Percentiles rank a stretch among this genome's conserved stretches.
Evolutionary conservation across 2,797 vertebrate species (phyloP).

Genomic region (Periparus ater): DNA sequence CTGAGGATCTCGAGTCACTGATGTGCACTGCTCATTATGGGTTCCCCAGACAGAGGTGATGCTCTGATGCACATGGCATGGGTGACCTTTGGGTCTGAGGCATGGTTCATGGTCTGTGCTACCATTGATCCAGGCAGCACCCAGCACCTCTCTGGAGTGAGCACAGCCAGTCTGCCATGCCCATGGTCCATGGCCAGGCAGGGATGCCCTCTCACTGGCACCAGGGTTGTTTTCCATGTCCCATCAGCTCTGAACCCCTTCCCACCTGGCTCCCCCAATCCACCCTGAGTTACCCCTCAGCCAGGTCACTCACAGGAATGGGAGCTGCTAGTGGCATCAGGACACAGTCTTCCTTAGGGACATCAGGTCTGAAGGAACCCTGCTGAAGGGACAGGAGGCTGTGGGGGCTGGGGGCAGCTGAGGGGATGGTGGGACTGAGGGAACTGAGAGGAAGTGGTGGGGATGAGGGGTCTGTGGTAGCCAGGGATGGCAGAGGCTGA

Average conservation of each 20-base stretch:
- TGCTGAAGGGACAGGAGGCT: accelerated
- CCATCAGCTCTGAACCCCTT: neutral
- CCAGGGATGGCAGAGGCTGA: neutral
- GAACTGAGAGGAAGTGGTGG: neutral
- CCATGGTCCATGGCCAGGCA: accelerated
- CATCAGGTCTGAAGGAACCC: neutral
- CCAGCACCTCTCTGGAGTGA: accelerated
- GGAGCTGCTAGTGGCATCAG: neutral
- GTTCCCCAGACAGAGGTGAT: neutral
- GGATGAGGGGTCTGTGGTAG: neutral
- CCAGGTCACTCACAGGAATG: neutral
- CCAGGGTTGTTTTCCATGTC: neutral
- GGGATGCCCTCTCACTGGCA: neutral
- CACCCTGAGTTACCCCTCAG: neutral
- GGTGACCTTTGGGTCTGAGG: neutral
- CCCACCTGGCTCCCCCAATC: accelerated
- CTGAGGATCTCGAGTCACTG: neutral
- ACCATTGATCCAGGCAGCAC: neutral
- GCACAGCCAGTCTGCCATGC: neutral
- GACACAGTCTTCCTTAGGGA: neutral
- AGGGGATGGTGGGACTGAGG: neutral
- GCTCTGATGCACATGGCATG: neutral
- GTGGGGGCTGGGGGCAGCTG: neutral
- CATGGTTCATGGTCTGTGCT: neutral
- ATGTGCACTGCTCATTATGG: neutral